These are phyloP conservation scores for Apogon talboti DNA, from an alignment of 2,797 vertebrate genomes.

Conservation along the genomic window DNA sequence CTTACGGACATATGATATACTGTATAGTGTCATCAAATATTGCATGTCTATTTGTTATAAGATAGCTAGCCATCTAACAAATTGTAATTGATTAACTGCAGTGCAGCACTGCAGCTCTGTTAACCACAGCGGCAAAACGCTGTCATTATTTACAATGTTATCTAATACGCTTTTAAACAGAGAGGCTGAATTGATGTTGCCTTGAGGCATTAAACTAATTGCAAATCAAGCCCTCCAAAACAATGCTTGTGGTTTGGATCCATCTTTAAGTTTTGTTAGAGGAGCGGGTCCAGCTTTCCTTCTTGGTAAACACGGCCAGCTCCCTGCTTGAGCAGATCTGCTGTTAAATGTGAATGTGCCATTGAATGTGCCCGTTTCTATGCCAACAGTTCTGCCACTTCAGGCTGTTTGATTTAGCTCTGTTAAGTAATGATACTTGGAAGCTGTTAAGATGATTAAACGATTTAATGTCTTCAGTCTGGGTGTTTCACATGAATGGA, in stretches of 20 bases:
- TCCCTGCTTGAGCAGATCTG: constrained; percentile 57
- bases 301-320: constrained; percentile 31
- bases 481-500: constrained; percentile 29
- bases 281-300: constrained; percentile 40
- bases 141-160: constrained; percentile 45
- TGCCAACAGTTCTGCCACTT: constrained; percentile 76
- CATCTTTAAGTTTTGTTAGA: constrained; percentile 34
- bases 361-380: constrained; percentile 63
- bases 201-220: constrained; percentile 57
- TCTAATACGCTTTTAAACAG: constrained; percentile 47
- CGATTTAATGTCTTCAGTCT: constrained; percentile 46
- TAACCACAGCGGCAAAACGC: constrained; percentile 8
- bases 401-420: constrained; percentile 69
- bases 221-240: constrained; percentile 21
- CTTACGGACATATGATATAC: not conserved
- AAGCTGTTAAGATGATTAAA: constrained; percentile 64
- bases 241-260: constrained; percentile 28
- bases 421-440: constrained; percentile 60
- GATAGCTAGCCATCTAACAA: constrained; percentile 12
- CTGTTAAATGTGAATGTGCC: constrained; percentile 57
- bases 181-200: constrained; percentile 39
- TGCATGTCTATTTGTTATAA: constrained; percentile 5
- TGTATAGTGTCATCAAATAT: not conserved
- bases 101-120: constrained; percentile 18
- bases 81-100: constrained; percentile 36